Percentiles rank a stretch among this genome's conserved stretches.
Evolutionary conservation across 2,797 vertebrate genomes (phyloP).

Genomic region (Chromobotia macracanthus): DNA sequence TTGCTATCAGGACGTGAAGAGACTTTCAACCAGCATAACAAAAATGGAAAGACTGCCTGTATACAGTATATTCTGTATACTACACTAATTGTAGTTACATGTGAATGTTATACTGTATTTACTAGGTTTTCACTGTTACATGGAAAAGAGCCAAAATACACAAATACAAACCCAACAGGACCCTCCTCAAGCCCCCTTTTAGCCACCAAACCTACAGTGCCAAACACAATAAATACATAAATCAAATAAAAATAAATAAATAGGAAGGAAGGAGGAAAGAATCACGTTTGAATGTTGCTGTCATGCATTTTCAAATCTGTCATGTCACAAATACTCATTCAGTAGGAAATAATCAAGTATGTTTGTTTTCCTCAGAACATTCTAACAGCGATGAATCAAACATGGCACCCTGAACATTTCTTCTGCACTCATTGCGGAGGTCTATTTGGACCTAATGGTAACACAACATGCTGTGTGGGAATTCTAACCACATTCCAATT

Average conservation of each 20-base stretch:
- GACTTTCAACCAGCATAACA: too few relatives aligned
- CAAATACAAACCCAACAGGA: neutral
- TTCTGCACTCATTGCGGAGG: constrained; percentile 89
- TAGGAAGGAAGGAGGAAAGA: neutral
- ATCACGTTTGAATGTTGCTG: neutral
- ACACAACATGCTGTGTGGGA: neutral
- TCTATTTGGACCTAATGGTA: constrained; percentile 84
- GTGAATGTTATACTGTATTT: too few relatives aligned
- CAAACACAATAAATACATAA: neutral
- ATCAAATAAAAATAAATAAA: neutral
- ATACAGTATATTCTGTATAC: neutral
- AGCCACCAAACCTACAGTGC: neutral
- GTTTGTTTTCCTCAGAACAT: constrained; percentile 79
- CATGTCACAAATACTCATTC: neutral
- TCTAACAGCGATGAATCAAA: constrained; percentile 87
- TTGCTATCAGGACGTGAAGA: too few relatives aligned
- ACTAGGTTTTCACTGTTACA: too few relatives aligned
- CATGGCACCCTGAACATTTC: constrained; percentile 94
- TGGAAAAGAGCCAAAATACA: too few relatives aligned
- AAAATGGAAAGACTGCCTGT: too few relatives aligned
- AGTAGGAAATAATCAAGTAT: neutral
- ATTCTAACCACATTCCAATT: neutral
- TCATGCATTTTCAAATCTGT: neutral
- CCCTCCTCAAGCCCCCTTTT: neutral
- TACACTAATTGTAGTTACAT: neutral